These are phyloP conservation scores for Halcyon malimbica DNA, from an alignment of 2,113 vertebrate species.

Conservation along the genomic window DNA sequence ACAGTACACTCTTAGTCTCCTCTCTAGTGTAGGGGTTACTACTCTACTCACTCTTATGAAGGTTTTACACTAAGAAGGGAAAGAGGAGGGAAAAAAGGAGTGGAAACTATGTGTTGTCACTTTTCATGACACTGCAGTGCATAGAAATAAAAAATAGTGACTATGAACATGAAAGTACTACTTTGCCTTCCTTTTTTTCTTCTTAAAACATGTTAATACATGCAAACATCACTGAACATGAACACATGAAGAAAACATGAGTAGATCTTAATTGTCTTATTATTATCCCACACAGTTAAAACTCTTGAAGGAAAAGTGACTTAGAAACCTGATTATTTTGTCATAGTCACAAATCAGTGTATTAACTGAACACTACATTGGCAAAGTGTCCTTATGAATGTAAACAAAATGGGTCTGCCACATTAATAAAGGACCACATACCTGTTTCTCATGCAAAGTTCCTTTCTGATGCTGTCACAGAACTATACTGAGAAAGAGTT, in stretches of 20 bases:
- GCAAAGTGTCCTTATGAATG: constrained; percentile 43
- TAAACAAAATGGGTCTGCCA: constrained; percentile 64
- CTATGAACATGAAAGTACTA: not conserved
- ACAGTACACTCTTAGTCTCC: not conserved
- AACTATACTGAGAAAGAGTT: constrained; percentile 46
- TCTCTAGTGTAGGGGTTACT: not conserved
- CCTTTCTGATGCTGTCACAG: constrained; percentile 38
- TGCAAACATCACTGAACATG: not conserved
- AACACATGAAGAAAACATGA: not conserved
- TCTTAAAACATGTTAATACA: not conserved
- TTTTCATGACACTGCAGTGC: not conserved
- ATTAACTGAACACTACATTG: constrained; percentile 54
- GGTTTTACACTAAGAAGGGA: not conserved
- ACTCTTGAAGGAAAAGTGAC: not conserved
- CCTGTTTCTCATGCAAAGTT: constrained; percentile 41
- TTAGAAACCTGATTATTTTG: constrained; percentile 56
- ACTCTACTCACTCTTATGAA: not conserved
- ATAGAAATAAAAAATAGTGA: not conserved
- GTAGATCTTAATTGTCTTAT: not conserved
- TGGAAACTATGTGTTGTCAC: not conserved
- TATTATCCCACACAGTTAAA: constrained; percentile 10
- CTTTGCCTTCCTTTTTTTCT: not conserved
- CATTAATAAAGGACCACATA: constrained; percentile 53
- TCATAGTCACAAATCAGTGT: constrained; percentile 23
- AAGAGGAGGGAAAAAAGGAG: not conserved